Base-by-base conservation (phyloP, 2,797 vertebrate genomes). In the Enteromius radiatus region DNA sequence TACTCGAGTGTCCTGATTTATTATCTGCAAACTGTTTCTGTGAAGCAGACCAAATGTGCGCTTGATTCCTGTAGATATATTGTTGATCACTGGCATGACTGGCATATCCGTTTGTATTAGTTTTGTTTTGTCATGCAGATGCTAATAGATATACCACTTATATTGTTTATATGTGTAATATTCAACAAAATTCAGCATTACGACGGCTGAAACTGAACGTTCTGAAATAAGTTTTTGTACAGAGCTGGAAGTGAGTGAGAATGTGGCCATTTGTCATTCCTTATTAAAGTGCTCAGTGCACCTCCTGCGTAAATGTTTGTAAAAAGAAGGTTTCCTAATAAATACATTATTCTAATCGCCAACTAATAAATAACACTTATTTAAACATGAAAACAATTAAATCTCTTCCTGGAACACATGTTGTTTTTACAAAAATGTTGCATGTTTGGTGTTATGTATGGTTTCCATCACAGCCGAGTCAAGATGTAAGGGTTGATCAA, bases 241-340 rank as follows among this genome's bases (percentile, higher is more conserved):
- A 77, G 38, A 63, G 3, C 10, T 43, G 17, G 31, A 71, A 45
- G 28, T 67, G 33, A 65, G 33, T 43, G 15, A 45, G 75, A 21
- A 54, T 3, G 4, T 65, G 31, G 38, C 63, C n/a, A 21, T 76
- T 23, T 28, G 8, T 38, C 33, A n/a, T 56, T 65, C 36, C 80
- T 31, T 56, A 67, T 21, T 76, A 75, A 82, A 82, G 80, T 82
- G 80, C 45, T 67, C 59, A 11, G 80, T 76, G 45, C 68, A 81
- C 68, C 68, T 73, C 21, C 12, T 4, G 5, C 8, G 2, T 54
- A 54, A 21, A 75, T 56, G 73, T 47, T 63, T n/a, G 21, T 12
- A 23, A 80, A 80, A 43, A 9, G 23, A 21, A 54, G 45, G 15
- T 59, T 59, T 45, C 12, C 21, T 76, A 21, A 71, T 71, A 69